phyloP scores from a whole-genome alignment of 2,888 invertebrate species.

The Ypsolopha scabrella region DNA sequence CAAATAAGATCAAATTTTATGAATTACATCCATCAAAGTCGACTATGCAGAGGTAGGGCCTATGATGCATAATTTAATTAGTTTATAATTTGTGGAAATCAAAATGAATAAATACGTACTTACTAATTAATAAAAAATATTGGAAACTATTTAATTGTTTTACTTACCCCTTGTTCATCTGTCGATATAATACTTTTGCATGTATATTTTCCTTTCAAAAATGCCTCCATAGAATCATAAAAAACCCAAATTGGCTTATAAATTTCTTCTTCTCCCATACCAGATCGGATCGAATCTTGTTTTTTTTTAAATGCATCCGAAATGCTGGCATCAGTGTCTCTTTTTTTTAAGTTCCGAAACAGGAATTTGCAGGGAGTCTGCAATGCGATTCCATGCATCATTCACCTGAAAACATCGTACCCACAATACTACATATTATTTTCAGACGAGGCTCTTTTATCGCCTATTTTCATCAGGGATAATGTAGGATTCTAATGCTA shows the following conservation, averaged over 20 bases:
- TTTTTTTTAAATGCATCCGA: constrained; percentile 12
- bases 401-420: too few species aligned
- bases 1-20: constrained; percentile 9
- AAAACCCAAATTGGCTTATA: constrained; percentile 13
- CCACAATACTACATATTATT: too few species aligned
- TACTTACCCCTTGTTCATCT: constrained; percentile 10
- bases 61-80: constrained; percentile 10
- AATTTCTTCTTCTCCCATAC: constrained; percentile 11
- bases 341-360: too few species aligned
- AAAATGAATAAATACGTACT: constrained; percentile 1
- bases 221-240: constrained; percentile 13
- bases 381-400: too few species aligned
- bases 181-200: constrained; percentile 4
- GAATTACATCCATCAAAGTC: constrained; percentile 10
- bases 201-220: constrained; percentile 10
- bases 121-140: constrained; percentile 2
- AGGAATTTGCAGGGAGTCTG: too few species aligned
- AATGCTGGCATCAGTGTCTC: constrained; percentile 12
- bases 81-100: constrained; percentile 10
- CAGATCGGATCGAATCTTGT: constrained; percentile 11
- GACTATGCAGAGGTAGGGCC: constrained; percentile 3
- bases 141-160: constrained; percentile 8
- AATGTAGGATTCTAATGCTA: too few species aligned
- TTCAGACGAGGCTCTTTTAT: too few species aligned
- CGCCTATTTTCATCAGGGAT: too few species aligned